Evolutionary conservation across 2,888 invertebrate genomes (phyloP).

Genomic region (Zaprionus lineosus): DNA sequence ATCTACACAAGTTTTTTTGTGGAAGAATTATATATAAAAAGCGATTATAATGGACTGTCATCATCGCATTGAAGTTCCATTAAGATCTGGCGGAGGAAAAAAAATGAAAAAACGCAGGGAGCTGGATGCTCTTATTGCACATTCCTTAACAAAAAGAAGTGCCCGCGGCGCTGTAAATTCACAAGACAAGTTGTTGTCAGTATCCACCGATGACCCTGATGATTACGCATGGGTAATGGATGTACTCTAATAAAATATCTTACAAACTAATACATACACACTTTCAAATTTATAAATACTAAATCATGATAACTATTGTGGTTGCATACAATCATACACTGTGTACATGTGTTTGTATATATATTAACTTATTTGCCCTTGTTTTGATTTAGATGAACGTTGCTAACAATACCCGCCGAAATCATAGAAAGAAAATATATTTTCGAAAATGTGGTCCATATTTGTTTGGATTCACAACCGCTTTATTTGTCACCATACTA

Average conservation of each 20-base stretch:
- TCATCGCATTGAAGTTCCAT: constrained; percentile 86
- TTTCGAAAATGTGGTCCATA: constrained; percentile 80
- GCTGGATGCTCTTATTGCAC: constrained; percentile 87
- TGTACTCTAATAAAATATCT: constrained; percentile 11
- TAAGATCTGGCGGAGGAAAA: constrained; percentile 85
- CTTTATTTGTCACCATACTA: constrained; percentile 78
- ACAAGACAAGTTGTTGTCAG: constrained; percentile 86
- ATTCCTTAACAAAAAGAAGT: constrained; percentile 81
- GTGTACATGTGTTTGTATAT: background rate
- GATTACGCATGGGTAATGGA: constrained; percentile 83
- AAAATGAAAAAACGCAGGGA: constrained; percentile 91
- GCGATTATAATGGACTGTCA: constrained; percentile 85
- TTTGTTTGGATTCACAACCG: constrained; percentile 73
- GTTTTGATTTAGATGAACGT: constrained; percentile 57
- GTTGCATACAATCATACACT: background rate
- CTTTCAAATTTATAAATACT: background rate
- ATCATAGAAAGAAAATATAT: constrained; percentile 75
- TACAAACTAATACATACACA: constrained; percentile 7
- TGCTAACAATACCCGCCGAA: constrained; percentile 71
- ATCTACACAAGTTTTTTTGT: background rate
- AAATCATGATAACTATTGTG: constrained; percentile 4
- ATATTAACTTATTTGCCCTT: constrained; percentile 1
- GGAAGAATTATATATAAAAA: background rate
- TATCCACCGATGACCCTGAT: constrained; percentile 86
- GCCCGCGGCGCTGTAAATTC: constrained; percentile 72